Evolutionary conservation across 2,113 vertebrate genomes (phyloP).

Genomic region (Leuciscus idus): DNA sequence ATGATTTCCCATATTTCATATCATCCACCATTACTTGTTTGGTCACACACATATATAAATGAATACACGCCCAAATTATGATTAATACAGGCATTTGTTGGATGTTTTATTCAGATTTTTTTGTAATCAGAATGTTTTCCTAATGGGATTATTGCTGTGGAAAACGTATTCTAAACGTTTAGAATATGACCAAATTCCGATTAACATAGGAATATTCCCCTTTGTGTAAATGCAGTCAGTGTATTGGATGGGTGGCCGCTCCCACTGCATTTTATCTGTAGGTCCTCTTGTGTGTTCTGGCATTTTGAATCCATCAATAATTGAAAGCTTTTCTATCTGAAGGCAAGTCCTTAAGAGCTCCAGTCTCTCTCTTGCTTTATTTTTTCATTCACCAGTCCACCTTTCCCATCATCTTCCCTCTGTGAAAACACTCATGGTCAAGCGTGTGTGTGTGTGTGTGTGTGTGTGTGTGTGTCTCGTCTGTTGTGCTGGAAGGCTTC

Average conservation of each 20-base stretch:
- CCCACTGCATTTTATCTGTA: constrained; percentile 17
- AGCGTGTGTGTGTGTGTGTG: neutral
- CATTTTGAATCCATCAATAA: constrained; percentile 51
- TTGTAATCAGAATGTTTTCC: neutral
- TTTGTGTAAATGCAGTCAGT: neutral
- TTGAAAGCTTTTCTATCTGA: constrained; percentile 52
- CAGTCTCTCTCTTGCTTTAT: constrained; percentile 13
- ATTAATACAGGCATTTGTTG: neutral
- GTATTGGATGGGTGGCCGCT: neutral
- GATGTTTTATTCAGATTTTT: neutral
- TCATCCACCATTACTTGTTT: neutral
- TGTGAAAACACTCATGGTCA: constrained; percentile 19
- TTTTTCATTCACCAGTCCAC: neutral
- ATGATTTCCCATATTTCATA: too few species aligned
- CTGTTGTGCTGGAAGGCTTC: constrained; percentile 9
- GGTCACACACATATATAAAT: neutral
- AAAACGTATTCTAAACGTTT: neutral
- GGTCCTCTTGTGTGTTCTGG: constrained; percentile 29
- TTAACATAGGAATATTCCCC: neutral
- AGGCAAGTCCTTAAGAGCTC: constrained; percentile 34
- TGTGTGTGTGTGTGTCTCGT: neutral
- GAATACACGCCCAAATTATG: neutral
- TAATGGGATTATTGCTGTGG: neutral
- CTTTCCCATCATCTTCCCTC: constrained; percentile 10
- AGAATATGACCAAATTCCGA: neutral